Conservation (phyloP, 2,797 vertebrate genomes). For the Triplophysa yarkandensis region DNA sequence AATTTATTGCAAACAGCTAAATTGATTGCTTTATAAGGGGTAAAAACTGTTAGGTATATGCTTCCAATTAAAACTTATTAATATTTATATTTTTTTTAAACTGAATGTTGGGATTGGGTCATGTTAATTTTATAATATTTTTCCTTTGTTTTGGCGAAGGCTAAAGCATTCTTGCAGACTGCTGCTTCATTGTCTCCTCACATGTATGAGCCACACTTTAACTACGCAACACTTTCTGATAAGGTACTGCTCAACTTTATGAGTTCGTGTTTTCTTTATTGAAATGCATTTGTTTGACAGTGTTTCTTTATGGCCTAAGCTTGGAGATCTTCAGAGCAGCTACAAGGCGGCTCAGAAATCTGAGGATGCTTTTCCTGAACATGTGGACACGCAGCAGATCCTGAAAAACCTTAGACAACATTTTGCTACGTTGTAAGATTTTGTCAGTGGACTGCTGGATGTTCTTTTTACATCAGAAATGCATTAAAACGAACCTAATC, state of each 20-base stretch:
- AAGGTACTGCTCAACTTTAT: constrained; percentile 78
- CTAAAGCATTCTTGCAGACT: constrained; percentile 91
- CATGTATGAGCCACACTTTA: constrained; percentile 97
- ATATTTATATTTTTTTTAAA: too few relatives aligned
- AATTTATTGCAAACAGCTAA: too few relatives aligned
- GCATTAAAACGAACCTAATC: too few relatives aligned
- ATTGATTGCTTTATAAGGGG: too few relatives aligned
- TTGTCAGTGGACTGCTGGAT: neutral
- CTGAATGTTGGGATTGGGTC: neutral
- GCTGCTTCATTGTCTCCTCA: constrained; percentile 88
- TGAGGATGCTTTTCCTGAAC: constrained; percentile 89
- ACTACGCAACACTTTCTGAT: constrained; percentile 88
- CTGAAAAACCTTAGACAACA: constrained; percentile 88
- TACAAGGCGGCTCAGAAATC: constrained; percentile 88
- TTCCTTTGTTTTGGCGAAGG: constrained; percentile 70
- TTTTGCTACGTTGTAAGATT: constrained; percentile 84
- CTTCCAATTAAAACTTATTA: too few relatives aligned
- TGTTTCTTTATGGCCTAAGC: constrained; percentile 66
- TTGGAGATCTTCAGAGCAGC: constrained; percentile 95
- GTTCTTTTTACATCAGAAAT: neutral
- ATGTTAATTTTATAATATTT: neutral
- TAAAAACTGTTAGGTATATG: too few relatives aligned
- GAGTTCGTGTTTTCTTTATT: neutral
- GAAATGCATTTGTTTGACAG: neutral
- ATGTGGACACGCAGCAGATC: constrained; percentile 91